Conservation (phyloP, 2,113 vertebrate species). For the Onychostoma macrolepis region DNA sequence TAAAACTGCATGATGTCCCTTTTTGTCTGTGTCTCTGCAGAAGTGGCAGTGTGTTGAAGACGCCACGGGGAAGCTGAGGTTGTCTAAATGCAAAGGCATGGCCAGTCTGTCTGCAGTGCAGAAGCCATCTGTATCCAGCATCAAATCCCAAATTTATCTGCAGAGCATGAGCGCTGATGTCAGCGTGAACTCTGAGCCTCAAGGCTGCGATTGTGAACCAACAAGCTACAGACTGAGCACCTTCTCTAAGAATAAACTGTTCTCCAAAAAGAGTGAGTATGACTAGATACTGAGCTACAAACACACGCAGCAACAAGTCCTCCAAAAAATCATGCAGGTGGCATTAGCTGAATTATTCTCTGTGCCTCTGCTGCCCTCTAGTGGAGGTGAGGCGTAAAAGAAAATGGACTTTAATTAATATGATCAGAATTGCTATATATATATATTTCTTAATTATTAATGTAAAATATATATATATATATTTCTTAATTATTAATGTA, state of each 20-base stretch:
- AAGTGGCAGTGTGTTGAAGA: constrained; percentile 98
- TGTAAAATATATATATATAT: too few relatives aligned
- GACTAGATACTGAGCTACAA: not conserved
- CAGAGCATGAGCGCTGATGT: constrained; percentile 47
- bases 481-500: not conserved
- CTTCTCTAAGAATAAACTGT: constrained; percentile 81
- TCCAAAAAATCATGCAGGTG: not conserved
- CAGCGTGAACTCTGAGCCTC: constrained; percentile 40
- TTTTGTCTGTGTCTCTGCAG: constrained; percentile 65
- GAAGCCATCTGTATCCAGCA: constrained; percentile 73
- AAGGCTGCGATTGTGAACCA: constrained; percentile 80
- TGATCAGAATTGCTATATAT: too few relatives aligned
- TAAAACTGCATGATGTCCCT: not conserved
- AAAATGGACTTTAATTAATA: too few relatives aligned
- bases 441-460: too few relatives aligned
- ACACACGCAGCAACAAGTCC: constrained; percentile 21
- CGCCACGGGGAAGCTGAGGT: constrained; percentile 84
- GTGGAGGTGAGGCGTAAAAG: not conserved
- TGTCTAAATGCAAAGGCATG: constrained; percentile 90
- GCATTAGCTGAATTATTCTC: not conserved
- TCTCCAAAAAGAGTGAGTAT: constrained; percentile 89
- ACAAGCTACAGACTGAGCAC: constrained; percentile 73
- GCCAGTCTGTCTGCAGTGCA: constrained; percentile 56
- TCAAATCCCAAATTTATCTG: constrained; percentile 81
- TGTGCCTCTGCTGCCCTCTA: constrained; percentile 8